Conservation (phyloP, 2,113 vertebrate genomes). For the Psephotus haematonotus region DNA sequence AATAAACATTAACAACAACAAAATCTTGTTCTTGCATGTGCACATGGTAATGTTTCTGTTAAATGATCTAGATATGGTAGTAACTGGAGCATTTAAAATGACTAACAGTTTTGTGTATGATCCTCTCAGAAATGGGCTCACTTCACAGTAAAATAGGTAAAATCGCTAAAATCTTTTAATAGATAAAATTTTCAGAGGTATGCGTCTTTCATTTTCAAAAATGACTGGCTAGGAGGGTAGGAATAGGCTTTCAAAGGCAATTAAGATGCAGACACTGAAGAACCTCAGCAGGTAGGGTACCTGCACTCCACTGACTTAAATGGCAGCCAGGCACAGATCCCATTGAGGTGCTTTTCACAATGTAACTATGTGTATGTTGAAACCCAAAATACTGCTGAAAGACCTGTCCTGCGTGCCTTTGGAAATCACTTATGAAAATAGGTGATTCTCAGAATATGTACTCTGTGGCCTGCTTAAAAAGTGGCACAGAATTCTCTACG, state of each 20-base stretch:
- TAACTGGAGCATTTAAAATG: not conserved
- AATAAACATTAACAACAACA: not conserved
- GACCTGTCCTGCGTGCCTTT: not conserved
- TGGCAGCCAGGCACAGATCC: not conserved
- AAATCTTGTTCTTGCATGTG: not conserved
- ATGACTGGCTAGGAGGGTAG: not conserved
- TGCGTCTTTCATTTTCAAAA: not conserved
- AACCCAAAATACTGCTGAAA: not conserved
- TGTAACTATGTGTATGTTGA: not conserved
- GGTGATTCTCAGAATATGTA: not conserved
- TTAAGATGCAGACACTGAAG: not conserved
- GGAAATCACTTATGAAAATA: not conserved
- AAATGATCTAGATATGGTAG: not conserved
- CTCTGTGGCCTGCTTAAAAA: constrained; percentile 49
- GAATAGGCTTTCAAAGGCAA: not conserved
- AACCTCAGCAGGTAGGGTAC: not conserved
- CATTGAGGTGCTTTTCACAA: not conserved
- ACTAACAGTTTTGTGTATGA: not conserved
- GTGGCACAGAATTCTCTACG: constrained; percentile 41
- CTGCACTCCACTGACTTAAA: not conserved
- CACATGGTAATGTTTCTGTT: not conserved
- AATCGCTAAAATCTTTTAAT: not conserved
- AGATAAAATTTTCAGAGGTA: not conserved
- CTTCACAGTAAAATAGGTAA: not conserved
- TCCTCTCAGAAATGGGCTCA: not conserved